Percentiles rank a stretch among this genome's conserved stretches.
Evolutionary conservation across 2,888 invertebrate genomes (phyloP).

Genomic region (Oxytorus armatus): DNA sequence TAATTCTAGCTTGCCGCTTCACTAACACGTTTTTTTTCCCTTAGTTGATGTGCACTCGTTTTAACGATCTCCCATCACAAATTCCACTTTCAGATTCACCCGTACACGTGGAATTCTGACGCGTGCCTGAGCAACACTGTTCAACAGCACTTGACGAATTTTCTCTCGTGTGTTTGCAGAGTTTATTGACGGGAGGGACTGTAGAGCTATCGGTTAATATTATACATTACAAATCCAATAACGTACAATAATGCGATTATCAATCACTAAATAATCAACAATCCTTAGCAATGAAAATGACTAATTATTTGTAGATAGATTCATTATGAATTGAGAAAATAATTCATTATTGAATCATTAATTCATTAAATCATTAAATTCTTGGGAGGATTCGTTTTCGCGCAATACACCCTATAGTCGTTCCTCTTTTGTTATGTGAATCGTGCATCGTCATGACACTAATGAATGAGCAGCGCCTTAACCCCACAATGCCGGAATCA

Average conservation of each 20-base stretch:
- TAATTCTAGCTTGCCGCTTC: conserved; percentile 42
- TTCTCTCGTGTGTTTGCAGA: conserved; percentile 55
- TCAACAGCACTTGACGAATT: conserved; percentile 45
- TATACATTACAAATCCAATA: too few species aligned
- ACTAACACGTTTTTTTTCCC: conserved; percentile 22
- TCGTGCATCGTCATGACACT: conserved; percentile 48
- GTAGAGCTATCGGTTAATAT: neutral
- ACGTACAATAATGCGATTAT: too few species aligned
- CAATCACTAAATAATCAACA: neutral
- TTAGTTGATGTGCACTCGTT: conserved; percentile 33
- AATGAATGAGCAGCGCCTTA: conserved; percentile 49
- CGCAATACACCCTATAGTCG: conserved; percentile 27
- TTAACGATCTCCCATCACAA: conserved; percentile 53
- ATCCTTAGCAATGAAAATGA: neutral
- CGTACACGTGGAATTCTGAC: conserved; percentile 19
- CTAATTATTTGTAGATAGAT: neutral
- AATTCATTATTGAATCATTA: neutral
- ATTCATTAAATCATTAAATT: neutral
- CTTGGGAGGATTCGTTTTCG: conserved; percentile 16
- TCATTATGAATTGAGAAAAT: neutral
- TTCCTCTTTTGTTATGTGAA: conserved; percentile 37
- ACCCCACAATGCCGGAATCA: conserved; percentile 17
- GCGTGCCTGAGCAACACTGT: conserved; percentile 39
- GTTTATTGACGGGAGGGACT: neutral
- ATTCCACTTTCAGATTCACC: conserved; percentile 51